Conservation (phyloP, 2,797 vertebrate species). For the Ficedula albicollis region DNA sequence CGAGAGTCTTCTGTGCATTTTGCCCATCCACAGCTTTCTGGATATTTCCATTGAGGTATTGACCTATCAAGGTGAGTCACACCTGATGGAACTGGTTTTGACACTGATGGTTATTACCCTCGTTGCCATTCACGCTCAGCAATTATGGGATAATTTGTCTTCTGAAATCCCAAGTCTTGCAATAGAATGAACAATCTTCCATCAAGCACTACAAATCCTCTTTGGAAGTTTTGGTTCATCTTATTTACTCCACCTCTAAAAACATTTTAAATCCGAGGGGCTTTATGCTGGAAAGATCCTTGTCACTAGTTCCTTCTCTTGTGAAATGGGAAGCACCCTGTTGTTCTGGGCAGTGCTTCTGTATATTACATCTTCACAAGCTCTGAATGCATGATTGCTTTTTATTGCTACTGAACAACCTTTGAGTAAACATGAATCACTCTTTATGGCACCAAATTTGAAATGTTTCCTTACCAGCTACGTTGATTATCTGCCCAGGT, state of each 20-base stretch:
- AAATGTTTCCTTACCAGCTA: slow-evolving; percentile 47
- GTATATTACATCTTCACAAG: neutral
- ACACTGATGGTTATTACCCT: neutral
- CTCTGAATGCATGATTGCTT: slow-evolving; percentile 34
- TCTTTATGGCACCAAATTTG: slow-evolving; percentile 46
- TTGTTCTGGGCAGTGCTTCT: slow-evolving; percentile 7
- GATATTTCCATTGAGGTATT: neutral
- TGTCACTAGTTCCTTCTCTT: neutral
- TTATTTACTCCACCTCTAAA: neutral
- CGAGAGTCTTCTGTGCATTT: neutral
- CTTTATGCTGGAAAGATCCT: neutral
- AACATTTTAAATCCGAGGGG: neutral
- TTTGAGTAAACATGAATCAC: slow-evolving; percentile 56
- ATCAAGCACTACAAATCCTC: neutral
- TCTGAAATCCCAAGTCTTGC: neutral
- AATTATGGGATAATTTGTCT: neutral
- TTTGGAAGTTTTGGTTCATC: neutral
- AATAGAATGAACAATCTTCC: neutral
- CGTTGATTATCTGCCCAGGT: neutral
- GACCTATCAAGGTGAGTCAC: neutral
- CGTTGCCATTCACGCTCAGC: neutral
- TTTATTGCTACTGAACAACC: slow-evolving; percentile 50
- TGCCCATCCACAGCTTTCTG: neutral
- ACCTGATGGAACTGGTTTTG: neutral
- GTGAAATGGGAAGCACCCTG: neutral